phyloP scores from a whole-genome alignment of 2,797 vertebrate species.

The Poeciliopsis infans region DNA sequence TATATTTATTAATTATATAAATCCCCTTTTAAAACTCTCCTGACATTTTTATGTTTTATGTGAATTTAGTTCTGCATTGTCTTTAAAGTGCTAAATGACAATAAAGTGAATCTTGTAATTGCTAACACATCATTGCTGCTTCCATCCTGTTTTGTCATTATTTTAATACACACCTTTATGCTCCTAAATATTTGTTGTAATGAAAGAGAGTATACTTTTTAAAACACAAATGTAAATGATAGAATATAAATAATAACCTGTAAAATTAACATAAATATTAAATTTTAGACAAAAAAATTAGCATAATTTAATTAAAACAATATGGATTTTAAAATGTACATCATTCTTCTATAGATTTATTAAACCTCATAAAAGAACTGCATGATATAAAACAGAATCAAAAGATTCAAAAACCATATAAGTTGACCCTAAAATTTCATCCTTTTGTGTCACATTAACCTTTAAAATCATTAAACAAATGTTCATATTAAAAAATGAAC shows the following conservation, averaged over 20 bases:
- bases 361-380: neutral
- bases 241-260: neutral
- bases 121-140: neutral
- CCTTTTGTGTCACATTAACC: neutral
- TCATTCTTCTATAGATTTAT: neutral
- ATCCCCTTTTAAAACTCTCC: neutral
- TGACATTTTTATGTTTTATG: neutral
- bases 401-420: neutral
- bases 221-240: neutral
- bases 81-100: neutral
- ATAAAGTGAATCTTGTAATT: neutral
- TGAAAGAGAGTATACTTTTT: neutral
- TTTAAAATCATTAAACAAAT: neutral
- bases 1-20: neutral
- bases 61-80: neutral
- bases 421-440: neutral
- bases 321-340: neutral
- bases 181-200: neutral
- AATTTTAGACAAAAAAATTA: neutral
- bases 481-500: neutral
- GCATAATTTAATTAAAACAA: neutral
- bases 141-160: neutral
- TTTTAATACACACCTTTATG: neutral
- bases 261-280: neutral
- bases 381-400: neutral